Evolutionary conservation across 2,888 invertebrate genomes (phyloP).

Genomic region (Leptura quadrifasciata): DNA sequence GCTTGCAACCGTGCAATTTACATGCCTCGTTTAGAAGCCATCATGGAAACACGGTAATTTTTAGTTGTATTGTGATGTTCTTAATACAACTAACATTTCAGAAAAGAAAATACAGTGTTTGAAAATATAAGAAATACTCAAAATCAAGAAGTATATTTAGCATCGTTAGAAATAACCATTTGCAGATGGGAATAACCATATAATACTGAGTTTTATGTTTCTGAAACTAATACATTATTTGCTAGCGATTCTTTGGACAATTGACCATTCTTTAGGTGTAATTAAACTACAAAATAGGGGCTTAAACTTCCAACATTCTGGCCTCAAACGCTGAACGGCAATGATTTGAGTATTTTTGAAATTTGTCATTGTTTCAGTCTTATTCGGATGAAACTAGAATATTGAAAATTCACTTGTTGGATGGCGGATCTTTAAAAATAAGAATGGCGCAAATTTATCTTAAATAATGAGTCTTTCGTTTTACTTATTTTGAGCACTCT

Average conservation of each 20-base stretch:
- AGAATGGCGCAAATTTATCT: slow-evolving; percentile 28
- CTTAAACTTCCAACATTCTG: slow-evolving; percentile 9
- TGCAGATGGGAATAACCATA: neutral
- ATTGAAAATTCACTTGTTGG: slow-evolving; percentile 32
- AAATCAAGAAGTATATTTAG: too few relatives aligned
- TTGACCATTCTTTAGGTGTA: slow-evolving; percentile 50
- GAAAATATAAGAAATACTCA: too few relatives aligned
- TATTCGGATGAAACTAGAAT: slow-evolving; percentile 24
- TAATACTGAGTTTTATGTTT: slow-evolving; percentile 4
- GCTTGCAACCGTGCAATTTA: too few relatives aligned
- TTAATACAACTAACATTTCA: too few relatives aligned
- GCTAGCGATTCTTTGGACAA: slow-evolving; percentile 57
- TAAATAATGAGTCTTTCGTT: slow-evolving; percentile 28
- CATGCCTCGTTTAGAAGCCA: too few relatives aligned
- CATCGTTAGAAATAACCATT: too few relatives aligned
- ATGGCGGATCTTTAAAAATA: slow-evolving; percentile 18
- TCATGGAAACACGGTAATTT: too few relatives aligned
- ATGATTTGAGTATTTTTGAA: slow-evolving; percentile 27
- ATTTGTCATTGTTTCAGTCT: slow-evolving; percentile 44
- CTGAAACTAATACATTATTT: slow-evolving; percentile 43
- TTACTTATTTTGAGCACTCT: slow-evolving; percentile 40
- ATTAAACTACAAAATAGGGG: slow-evolving; percentile 13
- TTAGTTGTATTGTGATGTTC: too few relatives aligned
- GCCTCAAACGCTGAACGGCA: slow-evolving; percentile 15
- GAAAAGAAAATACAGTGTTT: too few relatives aligned